phyloP scores from a whole-genome alignment of 2,797 vertebrate genomes.

The Smutsia temminckii region DNA sequence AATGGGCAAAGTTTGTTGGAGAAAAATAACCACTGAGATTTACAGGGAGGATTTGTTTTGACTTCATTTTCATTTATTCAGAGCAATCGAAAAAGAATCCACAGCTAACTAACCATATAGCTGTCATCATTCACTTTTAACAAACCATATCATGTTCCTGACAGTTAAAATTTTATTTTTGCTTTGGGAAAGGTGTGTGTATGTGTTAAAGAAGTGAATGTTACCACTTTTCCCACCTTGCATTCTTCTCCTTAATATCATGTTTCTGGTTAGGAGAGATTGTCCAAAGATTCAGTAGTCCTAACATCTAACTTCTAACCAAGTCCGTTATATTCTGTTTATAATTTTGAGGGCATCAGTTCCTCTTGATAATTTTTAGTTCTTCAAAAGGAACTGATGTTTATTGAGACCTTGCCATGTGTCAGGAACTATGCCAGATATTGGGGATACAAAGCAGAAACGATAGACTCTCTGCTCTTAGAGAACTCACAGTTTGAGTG shows the following conservation, averaged over 20 bases:
- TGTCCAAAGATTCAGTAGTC: background rate
- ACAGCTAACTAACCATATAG: background rate
- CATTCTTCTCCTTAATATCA: background rate
- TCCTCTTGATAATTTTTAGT: background rate
- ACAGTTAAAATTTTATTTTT: background rate
- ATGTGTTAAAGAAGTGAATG: background rate
- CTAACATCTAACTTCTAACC: background rate
- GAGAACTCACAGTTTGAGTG: background rate
- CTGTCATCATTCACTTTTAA: background rate
- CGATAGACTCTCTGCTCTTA: background rate
- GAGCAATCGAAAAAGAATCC: background rate
- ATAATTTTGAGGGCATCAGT: background rate
- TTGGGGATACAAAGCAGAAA: background rate
- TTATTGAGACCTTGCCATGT: background rate
- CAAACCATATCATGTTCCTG: background rate
- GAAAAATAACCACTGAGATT: background rate
- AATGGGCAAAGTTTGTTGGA: background rate
- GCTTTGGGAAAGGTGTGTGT: background rate
- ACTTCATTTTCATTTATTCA: background rate
- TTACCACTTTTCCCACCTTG: background rate
- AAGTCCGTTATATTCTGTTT: background rate
- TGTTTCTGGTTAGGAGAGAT: background rate
- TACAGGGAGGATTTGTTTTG: background rate
- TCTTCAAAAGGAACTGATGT: background rate
- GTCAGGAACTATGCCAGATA: background rate